Evolutionary conservation across 2,113 vertebrate species (phyloP).

Genomic region (Odontophorus gujanensis): DNA sequence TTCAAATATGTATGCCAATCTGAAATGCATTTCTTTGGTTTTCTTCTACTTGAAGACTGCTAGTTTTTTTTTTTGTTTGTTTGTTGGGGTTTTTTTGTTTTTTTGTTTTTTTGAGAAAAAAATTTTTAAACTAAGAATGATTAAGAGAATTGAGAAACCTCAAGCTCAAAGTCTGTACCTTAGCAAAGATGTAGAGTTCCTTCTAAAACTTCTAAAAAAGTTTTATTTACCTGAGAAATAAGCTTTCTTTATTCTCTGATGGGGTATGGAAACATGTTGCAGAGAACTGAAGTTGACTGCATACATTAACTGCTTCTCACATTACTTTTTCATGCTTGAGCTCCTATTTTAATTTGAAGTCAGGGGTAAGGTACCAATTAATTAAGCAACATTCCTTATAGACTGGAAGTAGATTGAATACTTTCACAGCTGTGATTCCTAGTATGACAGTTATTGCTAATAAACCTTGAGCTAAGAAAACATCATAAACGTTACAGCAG

Average conservation of each 20-base stretch:
- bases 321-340: not conserved
- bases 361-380: not conserved
- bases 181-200: not conserved
- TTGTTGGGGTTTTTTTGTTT: too few relatives aligned
- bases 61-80: not conserved
- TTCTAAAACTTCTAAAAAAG: not conserved
- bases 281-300: not conserved
- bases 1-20: not conserved
- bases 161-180: not conserved
- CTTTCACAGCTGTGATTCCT: not conserved
- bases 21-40: not conserved
- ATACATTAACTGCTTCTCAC: not conserved
- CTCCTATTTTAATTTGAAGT: slow-evolving; percentile 10
- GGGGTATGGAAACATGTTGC: not conserved
- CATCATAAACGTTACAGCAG: not conserved
- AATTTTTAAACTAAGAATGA: not conserved
- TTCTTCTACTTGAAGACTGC: not conserved
- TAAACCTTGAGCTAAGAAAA: slow-evolving; percentile 31
- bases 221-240: not conserved
- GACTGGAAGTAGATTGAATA: not conserved
- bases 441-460: not conserved
- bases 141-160: not conserved
- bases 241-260: not conserved
- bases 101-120: not conserved
- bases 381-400: not conserved